Base-by-base conservation (phyloP, 2,797 vertebrate species). In the Acanthopagrus latus region DNA sequence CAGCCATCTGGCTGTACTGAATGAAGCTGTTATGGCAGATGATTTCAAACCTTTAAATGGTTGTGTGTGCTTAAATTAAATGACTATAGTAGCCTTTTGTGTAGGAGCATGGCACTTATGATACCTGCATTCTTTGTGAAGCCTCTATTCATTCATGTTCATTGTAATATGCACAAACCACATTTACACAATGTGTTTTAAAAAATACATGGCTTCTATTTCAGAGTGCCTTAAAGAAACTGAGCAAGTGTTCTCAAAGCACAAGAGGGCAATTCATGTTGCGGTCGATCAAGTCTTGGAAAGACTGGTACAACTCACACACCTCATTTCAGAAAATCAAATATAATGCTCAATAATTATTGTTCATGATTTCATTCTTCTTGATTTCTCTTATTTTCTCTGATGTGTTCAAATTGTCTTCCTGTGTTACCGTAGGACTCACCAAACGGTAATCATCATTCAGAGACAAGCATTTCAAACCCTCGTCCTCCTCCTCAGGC, bases 271-370 rank as follows among this genome's bases (percentile, higher is more conserved):
- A 27, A 82, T 95, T 47, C 23, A 0, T 23, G 44, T 20, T 1
- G 89, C 80, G 0, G 83, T 94, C 20, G 0, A 7, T 41, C 1
- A 73, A 8, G 88, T 93, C 2, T 38, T 81, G 44, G n/a, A 11
- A 69, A 65, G 1, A 72, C 68, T 93, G 92, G 94, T 94, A 91
- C 2, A 44, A 50, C 52, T 41, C 2, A 29, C 50, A 3, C 0
- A 56, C 57, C 11, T 55, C 0, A 7, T 73, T 44, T 55, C 0
- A 47, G 1, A 54, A 44, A n/a, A 48, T 68, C 0, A 67, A 29
- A 56, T 51, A 29, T 46, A 17, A 4, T 56, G 12, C 10, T 21
- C 0, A 51, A 13, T 29, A 71, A 17, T 17, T 10, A 44, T 23
- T 16, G 54, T 17, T 12, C 14, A 9, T 33, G 27, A 1, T 50